These are phyloP conservation scores for Stichopus chloronotus DNA, from an alignment of 35 echinoderm and acorn worm genomes.

Conservation along the genomic window DNA sequence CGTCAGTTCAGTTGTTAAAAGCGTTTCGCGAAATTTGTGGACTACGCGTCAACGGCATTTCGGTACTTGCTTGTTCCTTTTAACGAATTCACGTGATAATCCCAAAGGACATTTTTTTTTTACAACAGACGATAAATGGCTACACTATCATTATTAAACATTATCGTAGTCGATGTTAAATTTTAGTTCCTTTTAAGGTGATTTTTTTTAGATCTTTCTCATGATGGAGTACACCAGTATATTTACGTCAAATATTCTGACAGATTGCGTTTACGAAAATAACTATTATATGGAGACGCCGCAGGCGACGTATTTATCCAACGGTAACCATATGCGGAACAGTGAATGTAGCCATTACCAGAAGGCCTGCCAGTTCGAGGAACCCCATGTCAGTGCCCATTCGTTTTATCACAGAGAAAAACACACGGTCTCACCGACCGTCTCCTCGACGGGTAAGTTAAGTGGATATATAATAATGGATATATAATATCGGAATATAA, in stretches of 20 bases:
- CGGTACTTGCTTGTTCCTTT: no score
- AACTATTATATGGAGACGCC: conserved; percentile 24
- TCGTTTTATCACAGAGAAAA: conserved; percentile 29
- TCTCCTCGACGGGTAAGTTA: conserved; percentile 7
- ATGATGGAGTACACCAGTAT: conserved; percentile 46
- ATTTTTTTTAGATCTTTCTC: no score
- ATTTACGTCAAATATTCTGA: conserved; percentile 5
- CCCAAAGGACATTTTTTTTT: no score
- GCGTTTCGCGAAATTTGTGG: no score
- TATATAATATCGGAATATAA: not conserved
- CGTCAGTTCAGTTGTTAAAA: no score
- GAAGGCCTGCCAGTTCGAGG: conserved; percentile 37
- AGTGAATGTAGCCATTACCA: conserved; percentile 24
- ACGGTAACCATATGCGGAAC: not conserved
- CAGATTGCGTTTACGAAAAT: conserved; percentile 45
- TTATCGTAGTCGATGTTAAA: no score
- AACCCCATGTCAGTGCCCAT: not conserved
- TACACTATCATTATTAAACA: no score
- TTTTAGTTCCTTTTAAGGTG: no score
- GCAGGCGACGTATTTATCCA: not conserved
- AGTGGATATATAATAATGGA: not conserved
- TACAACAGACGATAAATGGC: no score
- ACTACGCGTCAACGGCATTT: no score
- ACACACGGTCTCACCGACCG: conserved; percentile 4
- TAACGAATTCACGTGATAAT: no score